Evolutionary conservation across 2,113 vertebrate genomes (phyloP).

Genomic region (Carettochelys insculpta): DNA sequence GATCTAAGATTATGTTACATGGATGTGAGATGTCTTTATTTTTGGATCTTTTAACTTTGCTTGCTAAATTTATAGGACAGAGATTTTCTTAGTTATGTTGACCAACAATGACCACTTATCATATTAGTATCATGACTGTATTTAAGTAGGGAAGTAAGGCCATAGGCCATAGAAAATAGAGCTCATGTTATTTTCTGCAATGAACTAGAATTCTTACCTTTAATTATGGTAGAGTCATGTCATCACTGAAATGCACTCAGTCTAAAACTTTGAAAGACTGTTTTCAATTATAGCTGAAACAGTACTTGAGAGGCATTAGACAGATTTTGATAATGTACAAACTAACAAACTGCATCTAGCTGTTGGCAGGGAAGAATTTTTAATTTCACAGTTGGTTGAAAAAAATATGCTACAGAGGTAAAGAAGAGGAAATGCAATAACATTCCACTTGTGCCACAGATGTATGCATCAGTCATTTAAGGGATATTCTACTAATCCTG

Average conservation of each 20-base stretch:
- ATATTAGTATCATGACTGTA: neutral
- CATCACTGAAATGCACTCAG: neutral
- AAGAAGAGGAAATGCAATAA: neutral
- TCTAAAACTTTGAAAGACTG: constrained; percentile 44
- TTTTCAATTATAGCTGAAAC: constrained; percentile 54
- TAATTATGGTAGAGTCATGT: neutral
- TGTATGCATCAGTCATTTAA: neutral
- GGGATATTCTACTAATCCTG: neutral
- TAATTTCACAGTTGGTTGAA: constrained; percentile 68
- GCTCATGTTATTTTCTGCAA: neutral
- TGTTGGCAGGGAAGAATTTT: constrained; percentile 56
- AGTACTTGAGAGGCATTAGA: constrained; percentile 40
- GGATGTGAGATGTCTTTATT: neutral
- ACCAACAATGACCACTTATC: neutral
- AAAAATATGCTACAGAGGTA: neutral
- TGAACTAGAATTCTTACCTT: neutral
- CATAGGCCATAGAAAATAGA: neutral
- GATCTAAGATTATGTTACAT: neutral
- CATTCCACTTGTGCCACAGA: neutral
- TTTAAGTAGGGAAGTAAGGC: neutral
- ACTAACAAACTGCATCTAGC: constrained; percentile 61
- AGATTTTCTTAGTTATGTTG: neutral
- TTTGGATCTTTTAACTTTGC: neutral
- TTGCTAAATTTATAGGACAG: neutral
- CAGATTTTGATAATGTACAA: constrained; percentile 40